A percentile compares a stretch with the other conserved stretches of the same genome.
These are phyloP conservation scores for Epicauta chinensis DNA, from an alignment of 1,140 invertebrate genomes.

Conservation along the genomic window DNA sequence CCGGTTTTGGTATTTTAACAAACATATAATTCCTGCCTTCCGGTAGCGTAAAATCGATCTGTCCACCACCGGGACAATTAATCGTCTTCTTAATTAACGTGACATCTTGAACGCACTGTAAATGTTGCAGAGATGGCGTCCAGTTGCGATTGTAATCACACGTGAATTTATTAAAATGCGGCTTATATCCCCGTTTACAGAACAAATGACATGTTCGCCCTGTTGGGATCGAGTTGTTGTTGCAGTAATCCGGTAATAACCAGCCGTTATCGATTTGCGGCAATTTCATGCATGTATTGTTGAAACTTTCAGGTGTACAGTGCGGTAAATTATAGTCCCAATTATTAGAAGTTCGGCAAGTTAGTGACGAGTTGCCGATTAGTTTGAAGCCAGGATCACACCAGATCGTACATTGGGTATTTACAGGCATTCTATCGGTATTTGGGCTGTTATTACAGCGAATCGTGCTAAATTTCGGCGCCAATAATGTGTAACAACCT, in stretches of 20 bases:
- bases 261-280: slow-evolving; percentile 41
- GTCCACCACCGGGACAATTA: slow-evolving; percentile 51
- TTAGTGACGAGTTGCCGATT: slow-evolving; percentile 45
- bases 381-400: slow-evolving; percentile 49
- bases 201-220: slow-evolving; percentile 43
- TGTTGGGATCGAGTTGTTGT: slow-evolving; percentile 38
- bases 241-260: slow-evolving; percentile 44
- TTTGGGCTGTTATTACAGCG: slow-evolving; percentile 9
- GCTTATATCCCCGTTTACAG: slow-evolving; percentile 42
- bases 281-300: slow-evolving; percentile 41
- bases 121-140: slow-evolving; percentile 18
- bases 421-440: slow-evolving; percentile 28
- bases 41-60: slow-evolving; percentile 52
- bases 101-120: too few relatives aligned
- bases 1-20: slow-evolving; percentile 56
- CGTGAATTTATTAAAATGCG: slow-evolving; percentile 3
- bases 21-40: slow-evolving; percentile 47
- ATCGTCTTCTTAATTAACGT: slow-evolving; percentile 36
- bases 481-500: slow-evolving; percentile 19
- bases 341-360: slow-evolving; percentile 46
- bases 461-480: slow-evolving; percentile 23
- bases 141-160: slow-evolving; percentile 37
- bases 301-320: slow-evolving; percentile 47
- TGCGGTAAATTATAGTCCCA: slow-evolving; percentile 48
- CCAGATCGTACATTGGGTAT: slow-evolving; percentile 52